phyloP scores from a whole-genome alignment of 2,888 invertebrate species.

The Ophion obscuratus region DNA sequence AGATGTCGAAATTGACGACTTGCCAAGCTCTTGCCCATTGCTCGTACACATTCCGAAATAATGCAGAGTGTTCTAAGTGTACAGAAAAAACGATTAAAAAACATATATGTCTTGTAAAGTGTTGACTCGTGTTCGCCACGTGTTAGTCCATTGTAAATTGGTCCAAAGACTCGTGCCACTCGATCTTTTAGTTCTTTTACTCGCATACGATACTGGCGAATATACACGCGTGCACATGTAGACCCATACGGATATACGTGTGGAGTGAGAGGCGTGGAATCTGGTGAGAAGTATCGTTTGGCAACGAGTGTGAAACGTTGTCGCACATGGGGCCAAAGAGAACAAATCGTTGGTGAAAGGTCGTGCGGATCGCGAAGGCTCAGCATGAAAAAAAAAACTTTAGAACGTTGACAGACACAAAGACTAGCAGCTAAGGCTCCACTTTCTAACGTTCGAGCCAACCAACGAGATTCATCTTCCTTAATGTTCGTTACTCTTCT shows the following conservation, averaged over 20 bases:
- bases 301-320: slow-evolving; percentile 53
- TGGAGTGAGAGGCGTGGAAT: not conserved
- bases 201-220: not conserved
- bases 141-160: slow-evolving; percentile 48
- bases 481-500: slow-evolving; percentile 5
- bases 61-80: not conserved
- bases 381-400: slow-evolving; percentile 46
- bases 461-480: slow-evolving; percentile 31
- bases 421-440: slow-evolving; percentile 32
- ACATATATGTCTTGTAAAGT: not conserved
- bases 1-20: not conserved
- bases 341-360: slow-evolving; percentile 57
- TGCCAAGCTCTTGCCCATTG: not conserved
- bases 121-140: slow-evolving; percentile 1
- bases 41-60: not conserved
- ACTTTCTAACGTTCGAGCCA: slow-evolving; percentile 28
- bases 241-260: not conserved
- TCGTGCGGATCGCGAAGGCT: slow-evolving; percentile 28
- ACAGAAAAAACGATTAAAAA: slow-evolving; percentile 8
- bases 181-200: slow-evolving; percentile 22
- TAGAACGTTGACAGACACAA: slow-evolving; percentile 56
- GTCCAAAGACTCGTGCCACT: slow-evolving; percentile 33
- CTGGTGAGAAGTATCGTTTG: slow-evolving; percentile 45
- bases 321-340: slow-evolving; percentile 35
- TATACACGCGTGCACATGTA: not conserved